Percentiles rank a stretch among this genome's conserved stretches.
phyloP scores from a whole-genome alignment of 2,797 vertebrate genomes.

The Geotrypetes seraphini region DNA sequence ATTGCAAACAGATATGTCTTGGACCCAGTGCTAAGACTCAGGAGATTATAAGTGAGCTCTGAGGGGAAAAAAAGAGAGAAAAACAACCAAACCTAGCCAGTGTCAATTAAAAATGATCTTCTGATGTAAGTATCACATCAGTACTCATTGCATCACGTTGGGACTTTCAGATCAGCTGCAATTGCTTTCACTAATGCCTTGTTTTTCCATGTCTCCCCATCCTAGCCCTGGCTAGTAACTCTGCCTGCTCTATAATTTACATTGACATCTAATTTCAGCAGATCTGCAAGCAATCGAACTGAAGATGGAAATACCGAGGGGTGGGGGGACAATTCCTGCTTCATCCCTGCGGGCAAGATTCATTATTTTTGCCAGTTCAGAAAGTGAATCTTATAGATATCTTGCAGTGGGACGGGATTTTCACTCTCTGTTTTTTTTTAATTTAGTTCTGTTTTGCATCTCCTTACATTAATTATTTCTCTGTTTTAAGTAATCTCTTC shows the following conservation, averaged over 20 bases:
- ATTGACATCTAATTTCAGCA: slow-evolving; percentile 82
- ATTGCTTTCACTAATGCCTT: slow-evolving; percentile 71
- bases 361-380: slow-evolving; percentile 58
- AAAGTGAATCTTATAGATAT: slow-evolving; percentile 34
- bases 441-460: slow-evolving; percentile 45
- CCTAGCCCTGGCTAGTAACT: slow-evolving; percentile 56
- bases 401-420: slow-evolving; percentile 1
- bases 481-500: slow-evolving; percentile 30
- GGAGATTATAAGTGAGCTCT: slow-evolving; percentile 13
- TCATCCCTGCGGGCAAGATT: slow-evolving; percentile 55
- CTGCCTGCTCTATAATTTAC: slow-evolving; percentile 72
- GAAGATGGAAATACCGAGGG: slow-evolving; percentile 54
- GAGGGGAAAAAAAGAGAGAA: slow-evolving; percentile 7
- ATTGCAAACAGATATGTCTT: slow-evolving; percentile 5
- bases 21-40: slow-evolving; percentile 28
- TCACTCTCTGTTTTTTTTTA: no score
- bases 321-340: slow-evolving; percentile 47
- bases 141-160: slow-evolving; percentile 68
- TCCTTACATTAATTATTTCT: slow-evolving; percentile 49
- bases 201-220: slow-evolving; percentile 61
- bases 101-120: slow-evolving; percentile 53
- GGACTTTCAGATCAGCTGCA: slow-evolving; percentile 68
- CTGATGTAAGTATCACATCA: slow-evolving; percentile 72
- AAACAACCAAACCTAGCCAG: slow-evolving; percentile 28
- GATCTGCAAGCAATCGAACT: slow-evolving; percentile 71